Percentiles rank a stretch among this genome's conserved stretches.
Evolutionary conservation across 2,113 vertebrate genomes (phyloP).

Genomic region (Engraulis encrasicolus): DNA sequence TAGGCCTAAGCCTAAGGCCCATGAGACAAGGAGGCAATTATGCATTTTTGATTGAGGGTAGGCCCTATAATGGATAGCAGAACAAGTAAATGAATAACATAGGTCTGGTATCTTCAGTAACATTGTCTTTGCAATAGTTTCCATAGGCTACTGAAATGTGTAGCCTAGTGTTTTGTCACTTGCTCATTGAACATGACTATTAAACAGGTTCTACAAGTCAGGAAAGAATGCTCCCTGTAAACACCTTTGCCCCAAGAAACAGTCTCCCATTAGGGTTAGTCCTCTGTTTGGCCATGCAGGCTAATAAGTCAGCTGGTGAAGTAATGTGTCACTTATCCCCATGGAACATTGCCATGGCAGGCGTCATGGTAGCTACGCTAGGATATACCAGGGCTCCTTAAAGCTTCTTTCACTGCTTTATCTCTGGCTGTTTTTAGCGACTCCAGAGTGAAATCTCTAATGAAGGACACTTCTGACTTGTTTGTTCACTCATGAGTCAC

Average conservation of each 20-base stretch:
- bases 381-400: background rate
- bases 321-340: background rate
- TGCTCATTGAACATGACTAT: too few species aligned
- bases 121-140: too few species aligned
- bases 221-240: too few species aligned
- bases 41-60: background rate
- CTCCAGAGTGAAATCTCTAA: background rate
- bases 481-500: background rate
- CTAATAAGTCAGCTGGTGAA: too few species aligned
- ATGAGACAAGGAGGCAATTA: background rate
- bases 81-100: background rate
- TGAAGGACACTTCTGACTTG: background rate
- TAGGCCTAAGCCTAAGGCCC: background rate
- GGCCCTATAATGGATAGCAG: background rate
- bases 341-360: background rate
- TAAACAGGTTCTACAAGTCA: too few species aligned
- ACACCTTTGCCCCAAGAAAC: too few species aligned
- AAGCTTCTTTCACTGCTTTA: background rate
- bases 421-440: background rate
- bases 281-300: too few species aligned
- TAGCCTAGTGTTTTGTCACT: too few species aligned
- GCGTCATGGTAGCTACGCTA: background rate
- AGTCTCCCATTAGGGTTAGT: too few species aligned
- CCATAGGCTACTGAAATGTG: too few species aligned
- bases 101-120: background rate